Evolutionary conservation across 1,140 invertebrate genomes (phyloP).

Genomic region (Bombus waltoni): DNA sequence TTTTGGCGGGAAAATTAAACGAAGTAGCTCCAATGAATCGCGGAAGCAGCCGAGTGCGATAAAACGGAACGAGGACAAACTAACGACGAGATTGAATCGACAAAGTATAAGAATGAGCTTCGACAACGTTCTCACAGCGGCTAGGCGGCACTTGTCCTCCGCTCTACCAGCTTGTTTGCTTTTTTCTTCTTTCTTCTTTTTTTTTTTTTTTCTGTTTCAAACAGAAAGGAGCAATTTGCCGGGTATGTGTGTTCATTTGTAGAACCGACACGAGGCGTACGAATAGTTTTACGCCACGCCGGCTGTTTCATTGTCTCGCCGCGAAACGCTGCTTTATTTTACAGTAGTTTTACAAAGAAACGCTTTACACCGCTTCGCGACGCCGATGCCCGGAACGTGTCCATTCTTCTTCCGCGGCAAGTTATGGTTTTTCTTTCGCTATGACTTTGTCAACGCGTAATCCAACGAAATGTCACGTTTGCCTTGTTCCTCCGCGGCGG

Average conservation of each 20-base stretch:
- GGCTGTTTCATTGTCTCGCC: conserved; percentile 26
- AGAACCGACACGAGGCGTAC: background rate
- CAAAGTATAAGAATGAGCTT: conserved; percentile 13
- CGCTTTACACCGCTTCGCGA: background rate
- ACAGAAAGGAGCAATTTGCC: conserved; percentile 30
- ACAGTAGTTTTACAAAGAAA: conserved; percentile 24
- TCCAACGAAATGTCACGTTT: conserved; percentile 35
- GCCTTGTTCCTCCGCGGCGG: background rate
- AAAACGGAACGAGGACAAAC: background rate
- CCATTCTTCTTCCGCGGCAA: background rate
- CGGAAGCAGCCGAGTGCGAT: background rate
- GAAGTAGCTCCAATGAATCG: background rate
- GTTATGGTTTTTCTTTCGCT: conserved; percentile 19
- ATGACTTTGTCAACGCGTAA: conserved; percentile 28
- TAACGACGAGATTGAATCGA: conserved; percentile 23
- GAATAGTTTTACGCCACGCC: conserved; percentile 24
- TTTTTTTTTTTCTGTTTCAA: background rate
- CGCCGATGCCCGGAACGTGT: background rate
- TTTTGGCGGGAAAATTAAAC: conserved; percentile 14
- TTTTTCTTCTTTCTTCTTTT: background rate
- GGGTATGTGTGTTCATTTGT: conserved; percentile 23
- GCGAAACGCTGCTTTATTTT: conserved; percentile 40
- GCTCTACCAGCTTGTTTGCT: background rate
- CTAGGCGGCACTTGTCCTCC: background rate
- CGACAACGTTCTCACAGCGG: background rate